Evolutionary conservation across 2,888 invertebrate genomes (phyloP).

Genomic region (Ptycholaimellus sp.): DNA sequence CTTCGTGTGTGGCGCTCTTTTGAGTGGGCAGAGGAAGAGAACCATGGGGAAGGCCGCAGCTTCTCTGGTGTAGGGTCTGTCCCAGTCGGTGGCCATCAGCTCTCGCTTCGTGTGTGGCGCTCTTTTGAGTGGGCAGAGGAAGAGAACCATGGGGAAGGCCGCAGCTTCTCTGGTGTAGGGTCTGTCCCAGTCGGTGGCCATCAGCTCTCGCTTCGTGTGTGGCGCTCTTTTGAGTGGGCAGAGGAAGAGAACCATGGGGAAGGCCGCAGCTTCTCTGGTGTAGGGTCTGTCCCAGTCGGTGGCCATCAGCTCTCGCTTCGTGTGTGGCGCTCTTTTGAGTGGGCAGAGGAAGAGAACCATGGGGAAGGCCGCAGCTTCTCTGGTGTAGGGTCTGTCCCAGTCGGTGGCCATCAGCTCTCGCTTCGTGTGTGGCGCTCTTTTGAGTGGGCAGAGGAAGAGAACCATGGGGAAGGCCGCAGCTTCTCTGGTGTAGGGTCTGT

Average conservation of each 20-base stretch:
- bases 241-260: conserved; percentile 62
- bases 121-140: no score
- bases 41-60: conserved; percentile 80
- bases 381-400: conserved; percentile 71
- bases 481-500: conserved; percentile 64
- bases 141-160: conserved; percentile 69
- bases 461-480: conserved; percentile 80
- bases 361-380: conserved; percentile 76
- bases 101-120: conserved; percentile 73
- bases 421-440: conserved; percentile 81
- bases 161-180: conserved; percentile 71
- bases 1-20: conserved; percentile 81
- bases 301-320: conserved; percentile 55
- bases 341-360: conserved; percentile 55
- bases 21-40: no score
- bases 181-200: conserved; percentile 54
- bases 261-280: conserved; percentile 64
- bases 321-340: conserved; percentile 87
- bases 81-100: conserved; percentile 54
- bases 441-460: no score
- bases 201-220: conserved; percentile 64
- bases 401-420: conserved; percentile 47
- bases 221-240: no score
- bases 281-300: conserved; percentile 68
- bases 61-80: conserved; percentile 64